Conservation (phyloP, 2,888 invertebrate species). For the Standfussiana lucernea region DNA sequence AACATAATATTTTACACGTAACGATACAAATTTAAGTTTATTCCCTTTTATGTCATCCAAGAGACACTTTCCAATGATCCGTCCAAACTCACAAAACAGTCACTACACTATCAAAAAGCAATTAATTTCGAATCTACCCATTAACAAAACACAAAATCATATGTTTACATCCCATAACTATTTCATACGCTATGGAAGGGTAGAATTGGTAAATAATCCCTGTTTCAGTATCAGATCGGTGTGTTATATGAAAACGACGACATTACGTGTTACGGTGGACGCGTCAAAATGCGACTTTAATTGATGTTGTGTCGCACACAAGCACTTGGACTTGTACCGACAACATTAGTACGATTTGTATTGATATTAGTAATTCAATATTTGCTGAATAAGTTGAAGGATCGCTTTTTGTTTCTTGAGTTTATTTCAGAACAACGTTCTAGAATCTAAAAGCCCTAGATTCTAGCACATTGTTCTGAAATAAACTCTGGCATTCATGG, state of each 20-base stretch:
- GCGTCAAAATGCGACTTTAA: constrained; percentile 88
- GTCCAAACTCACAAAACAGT: constrained; percentile 16
- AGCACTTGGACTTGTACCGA: constrained; percentile 80
- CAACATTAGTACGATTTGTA: constrained; percentile 63
- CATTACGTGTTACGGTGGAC: constrained; percentile 82
- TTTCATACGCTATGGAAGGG: constrained; percentile 63
- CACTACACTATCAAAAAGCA: constrained; percentile 50
- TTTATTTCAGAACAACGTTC: background rate
- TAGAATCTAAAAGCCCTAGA: background rate
- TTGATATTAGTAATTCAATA: constrained; percentile 37
- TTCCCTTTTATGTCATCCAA: background rate
- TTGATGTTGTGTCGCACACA: constrained; percentile 83
- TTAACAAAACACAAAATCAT: constrained; percentile 66
- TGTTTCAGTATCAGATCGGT: constrained; percentile 75
- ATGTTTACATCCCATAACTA: constrained; percentile 65
- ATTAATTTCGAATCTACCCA: constrained; percentile 61
- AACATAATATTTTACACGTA: too few relatives aligned
- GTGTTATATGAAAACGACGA: constrained; percentile 78
- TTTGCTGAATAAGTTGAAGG: constrained; percentile 1
- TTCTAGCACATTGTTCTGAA: background rate
- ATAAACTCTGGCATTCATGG: background rate
- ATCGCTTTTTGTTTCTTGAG: background rate
- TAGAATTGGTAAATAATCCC: constrained; percentile 68
- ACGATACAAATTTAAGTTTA: background rate
- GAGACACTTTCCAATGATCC: constrained; percentile 18